A percentile compares a stretch with the other conserved stretches of the same genome.
Evolutionary conservation across 92 coral and sea anemone species (phyloP).

Genomic region (Siderastrea radians): DNA sequence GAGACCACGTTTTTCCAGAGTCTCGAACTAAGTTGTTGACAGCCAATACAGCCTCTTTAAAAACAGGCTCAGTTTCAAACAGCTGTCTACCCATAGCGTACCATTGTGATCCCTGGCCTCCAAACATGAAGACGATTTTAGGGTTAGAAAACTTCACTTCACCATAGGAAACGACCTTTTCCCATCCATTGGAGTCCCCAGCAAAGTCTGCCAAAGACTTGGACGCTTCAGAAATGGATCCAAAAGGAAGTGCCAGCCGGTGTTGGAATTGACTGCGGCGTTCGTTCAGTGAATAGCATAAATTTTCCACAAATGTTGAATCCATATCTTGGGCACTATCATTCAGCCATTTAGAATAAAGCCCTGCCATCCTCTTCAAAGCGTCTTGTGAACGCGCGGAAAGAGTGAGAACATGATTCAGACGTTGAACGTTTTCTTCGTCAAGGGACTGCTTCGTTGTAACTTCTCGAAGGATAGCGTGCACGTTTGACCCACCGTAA

Average conservation of each 20-base stretch:
- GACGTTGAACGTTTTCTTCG: not conserved
- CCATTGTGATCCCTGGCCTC: constrained; percentile 95
- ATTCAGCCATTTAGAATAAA: constrained; percentile 67
- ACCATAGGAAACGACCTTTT: constrained; percentile 57
- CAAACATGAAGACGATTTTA: constrained; percentile 84
- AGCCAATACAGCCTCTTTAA: constrained; percentile 57
- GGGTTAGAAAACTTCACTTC: constrained; percentile 16
- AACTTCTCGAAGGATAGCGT: constrained; percentile 77
- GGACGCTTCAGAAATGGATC: constrained; percentile 70
- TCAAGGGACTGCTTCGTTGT: not conserved
- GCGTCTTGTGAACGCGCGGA: constrained; percentile 80
- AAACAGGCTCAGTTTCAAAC: constrained; percentile 77
- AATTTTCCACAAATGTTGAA: constrained; percentile 34
- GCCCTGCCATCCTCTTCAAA: constrained; percentile 58
- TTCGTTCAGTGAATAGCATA: constrained; percentile 89
- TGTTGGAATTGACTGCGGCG: constrained; percentile 78
- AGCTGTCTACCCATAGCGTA: constrained; percentile 88
- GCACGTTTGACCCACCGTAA: constrained; percentile 90
- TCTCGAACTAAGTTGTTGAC: constrained; percentile 64
- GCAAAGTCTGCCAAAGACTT: constrained; percentile 58
- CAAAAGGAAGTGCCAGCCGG: constrained; percentile 77
- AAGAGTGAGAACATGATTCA: constrained; percentile 55
- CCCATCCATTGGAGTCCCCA: constrained; percentile 48
- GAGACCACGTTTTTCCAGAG: constrained; percentile 72
- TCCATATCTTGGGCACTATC: constrained; percentile 61